These are phyloP conservation scores for Falco rusticolus DNA, from an alignment of 2,797 vertebrate genomes.

Conservation along the genomic window DNA sequence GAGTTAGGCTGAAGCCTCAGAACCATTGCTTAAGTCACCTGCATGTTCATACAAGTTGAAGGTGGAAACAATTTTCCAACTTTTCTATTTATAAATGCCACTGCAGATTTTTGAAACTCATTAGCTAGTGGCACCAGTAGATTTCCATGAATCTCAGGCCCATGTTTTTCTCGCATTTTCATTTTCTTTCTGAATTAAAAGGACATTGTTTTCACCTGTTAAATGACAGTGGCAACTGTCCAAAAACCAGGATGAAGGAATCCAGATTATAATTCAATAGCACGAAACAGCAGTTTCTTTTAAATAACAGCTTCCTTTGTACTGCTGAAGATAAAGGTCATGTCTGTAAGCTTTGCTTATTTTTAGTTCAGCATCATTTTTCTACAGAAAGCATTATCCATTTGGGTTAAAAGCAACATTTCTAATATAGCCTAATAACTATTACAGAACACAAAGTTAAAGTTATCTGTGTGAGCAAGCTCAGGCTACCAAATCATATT, in stretches of 20 bases:
- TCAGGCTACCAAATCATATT: not conserved
- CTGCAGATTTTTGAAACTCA: not conserved
- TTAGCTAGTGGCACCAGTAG: slow-evolving; percentile 31
- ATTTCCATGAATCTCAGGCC: slow-evolving; percentile 38
- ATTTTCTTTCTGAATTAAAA: slow-evolving; percentile 61
- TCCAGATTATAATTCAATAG: slow-evolving; percentile 60
- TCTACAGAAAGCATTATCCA: not conserved
- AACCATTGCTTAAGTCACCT: not conserved
- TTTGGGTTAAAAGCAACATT: not conserved
- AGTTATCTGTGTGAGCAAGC: not conserved
- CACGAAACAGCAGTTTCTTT: slow-evolving; percentile 44
- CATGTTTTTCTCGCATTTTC: slow-evolving; percentile 62
- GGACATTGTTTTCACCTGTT: slow-evolving; percentile 67
- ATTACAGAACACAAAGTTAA: not conserved
- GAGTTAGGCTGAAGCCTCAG: not conserved
- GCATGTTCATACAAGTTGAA: not conserved
- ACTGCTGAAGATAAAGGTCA: slow-evolving; percentile 47
- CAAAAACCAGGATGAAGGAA: slow-evolving; percentile 41
- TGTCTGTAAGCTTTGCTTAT: not conserved
- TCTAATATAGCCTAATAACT: not conserved
- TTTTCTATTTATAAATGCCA: slow-evolving; percentile 22
- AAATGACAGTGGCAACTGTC: slow-evolving; percentile 38
- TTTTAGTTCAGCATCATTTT: slow-evolving; percentile 30
- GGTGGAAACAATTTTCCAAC: not conserved
- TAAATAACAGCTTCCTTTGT: slow-evolving; percentile 59